These are phyloP conservation scores for Glyptemys insculpta DNA, from an alignment of 2,797 vertebrate genomes.

Conservation along the genomic window DNA sequence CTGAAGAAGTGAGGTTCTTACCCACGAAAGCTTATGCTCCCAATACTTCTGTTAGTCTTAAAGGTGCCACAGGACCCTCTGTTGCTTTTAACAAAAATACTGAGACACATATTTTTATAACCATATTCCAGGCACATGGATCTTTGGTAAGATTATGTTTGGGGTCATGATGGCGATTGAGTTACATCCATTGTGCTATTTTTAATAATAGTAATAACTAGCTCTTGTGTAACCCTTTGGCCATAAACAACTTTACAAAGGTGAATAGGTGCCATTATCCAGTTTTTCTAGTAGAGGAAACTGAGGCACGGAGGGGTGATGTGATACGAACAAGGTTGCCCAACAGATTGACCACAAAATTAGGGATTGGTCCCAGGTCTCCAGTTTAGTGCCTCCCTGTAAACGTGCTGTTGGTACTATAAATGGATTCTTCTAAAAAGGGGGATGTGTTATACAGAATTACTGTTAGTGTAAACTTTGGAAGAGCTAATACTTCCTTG, in stretches of 20 bases:
- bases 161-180: background rate
- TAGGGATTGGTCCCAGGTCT: background rate
- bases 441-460: background rate
- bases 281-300: background rate
- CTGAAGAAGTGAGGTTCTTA: too few species aligned
- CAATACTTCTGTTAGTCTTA: too few species aligned
- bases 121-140: conserved; percentile 15
- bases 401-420: background rate
- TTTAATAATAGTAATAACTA: background rate
- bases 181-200: background rate
- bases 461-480: background rate
- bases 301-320: background rate
- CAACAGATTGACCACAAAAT: background rate
- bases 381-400: background rate
- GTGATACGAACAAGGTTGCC: background rate
- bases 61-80: too few species aligned
- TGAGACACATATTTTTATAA: conserved; percentile 12
- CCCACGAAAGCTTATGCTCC: too few species aligned
- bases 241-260: background rate
- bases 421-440: background rate
- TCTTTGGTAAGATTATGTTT: conserved; percentile 24
- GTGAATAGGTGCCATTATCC: background rate
- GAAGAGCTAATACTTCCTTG: background rate
- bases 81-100: conserved; percentile 41
- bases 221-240: background rate